Percentiles rank a stretch among this genome's conserved stretches.
Conservation (phyloP, 2,113 vertebrate species). For the Brienomyrus brachyistius region DNA sequence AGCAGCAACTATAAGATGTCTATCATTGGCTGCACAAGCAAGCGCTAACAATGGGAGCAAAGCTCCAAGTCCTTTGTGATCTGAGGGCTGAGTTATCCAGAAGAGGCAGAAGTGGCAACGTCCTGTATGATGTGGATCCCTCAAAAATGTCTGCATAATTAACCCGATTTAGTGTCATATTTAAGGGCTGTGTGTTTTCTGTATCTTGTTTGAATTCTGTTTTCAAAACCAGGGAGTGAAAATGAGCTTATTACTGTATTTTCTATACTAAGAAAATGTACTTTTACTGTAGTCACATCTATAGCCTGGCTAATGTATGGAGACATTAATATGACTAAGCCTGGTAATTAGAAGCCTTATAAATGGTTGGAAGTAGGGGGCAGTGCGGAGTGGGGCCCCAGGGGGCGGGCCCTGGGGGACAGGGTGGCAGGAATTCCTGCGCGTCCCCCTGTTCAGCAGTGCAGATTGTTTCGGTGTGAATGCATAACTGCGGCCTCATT, state of each 20-base stretch:
- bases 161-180: not conserved
- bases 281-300: not conserved
- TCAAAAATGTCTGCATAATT: not conserved
- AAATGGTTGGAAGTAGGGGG: not conserved
- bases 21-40: not conserved
- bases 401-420: conserved; percentile 11
- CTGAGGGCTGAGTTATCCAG: not conserved
- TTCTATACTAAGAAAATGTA: not conserved
- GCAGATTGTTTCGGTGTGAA: conserved; percentile 51
- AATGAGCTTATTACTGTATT: conserved; percentile 11
- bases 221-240: not conserved
- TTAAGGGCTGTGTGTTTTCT: not conserved
- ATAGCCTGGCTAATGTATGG: not conserved
- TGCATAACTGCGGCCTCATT: conserved; percentile 52
- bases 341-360: not conserved
- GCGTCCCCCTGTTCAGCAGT: conserved; percentile 36
- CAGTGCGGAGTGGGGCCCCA: not conserved
- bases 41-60: not conserved
- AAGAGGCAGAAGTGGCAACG: not conserved
- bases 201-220: not conserved
- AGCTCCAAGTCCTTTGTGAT: not conserved
- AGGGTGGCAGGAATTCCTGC: conserved; percentile 31
- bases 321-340: not conserved
- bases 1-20: not conserved
- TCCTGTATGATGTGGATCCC: not conserved